Base-by-base conservation (phyloP, 2,888 invertebrate genomes). In the Macropis europaea region DNA sequence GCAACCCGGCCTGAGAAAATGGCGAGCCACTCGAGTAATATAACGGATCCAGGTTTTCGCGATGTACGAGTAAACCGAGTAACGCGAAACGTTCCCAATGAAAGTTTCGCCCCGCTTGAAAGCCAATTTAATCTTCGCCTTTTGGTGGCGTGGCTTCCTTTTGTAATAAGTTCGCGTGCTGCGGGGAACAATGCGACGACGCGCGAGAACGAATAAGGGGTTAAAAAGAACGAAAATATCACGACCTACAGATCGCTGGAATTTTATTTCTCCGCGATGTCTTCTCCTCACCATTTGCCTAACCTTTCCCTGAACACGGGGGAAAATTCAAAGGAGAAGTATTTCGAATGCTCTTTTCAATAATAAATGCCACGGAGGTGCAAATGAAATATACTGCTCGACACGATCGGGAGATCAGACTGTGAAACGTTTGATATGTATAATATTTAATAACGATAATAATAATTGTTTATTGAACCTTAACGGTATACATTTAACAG, bases 81-180 rank as follows among this genome's bases (percentile, higher is more conserved):
- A 66, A 57, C 45, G 40, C n/a, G 24, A 34, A 59, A 50, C 53
- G 36, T 26, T 60, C 42, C 56, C 54, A 64, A 57, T 63, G 56
- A 79, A 79, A 79, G 67, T 78, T 81, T 78, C 66, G 59, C 67
- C 53, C 48, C 54, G 56, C 78, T 70, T 68, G 61, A 52, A 52
- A 70, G 75, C 75, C 78, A 79, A 79, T 79, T 81, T 79, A 81
- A 81, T 75, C 75, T 78, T 79, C 67, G 64, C 79, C 78, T 81
- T 81, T 79, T 64, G 72, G 72, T 60, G 57, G 68, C 56, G 42
- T 43, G 61, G n/a, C 67, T 70, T 72, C 70, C 81, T 75, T 75
- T 81, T 75, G 75, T 75, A 75, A 79, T 81, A 75, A 81, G 69
- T 81, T 78, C 67, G 52, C 70, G 38, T 63, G 64, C 81, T 59